phyloP scores from a whole-genome alignment of 2,797 vertebrate genomes.

The Sebastes minor region DNA sequence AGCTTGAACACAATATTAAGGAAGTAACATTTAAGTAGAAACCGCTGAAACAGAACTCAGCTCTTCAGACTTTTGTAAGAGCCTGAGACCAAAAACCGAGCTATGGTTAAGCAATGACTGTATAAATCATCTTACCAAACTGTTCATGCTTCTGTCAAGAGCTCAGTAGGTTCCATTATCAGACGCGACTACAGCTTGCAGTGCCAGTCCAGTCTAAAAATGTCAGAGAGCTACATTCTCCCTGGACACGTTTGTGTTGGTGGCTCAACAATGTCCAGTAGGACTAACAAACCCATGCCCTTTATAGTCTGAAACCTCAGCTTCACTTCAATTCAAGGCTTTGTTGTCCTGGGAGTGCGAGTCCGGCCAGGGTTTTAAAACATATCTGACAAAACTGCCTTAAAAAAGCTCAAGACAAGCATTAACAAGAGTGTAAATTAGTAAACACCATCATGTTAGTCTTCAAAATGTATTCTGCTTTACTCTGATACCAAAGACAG shows the following conservation, averaged over 20 bases:
- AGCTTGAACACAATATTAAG: not conserved
- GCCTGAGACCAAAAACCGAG: not conserved
- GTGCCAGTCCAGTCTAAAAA: constrained; percentile 73
- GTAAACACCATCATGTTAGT: not conserved
- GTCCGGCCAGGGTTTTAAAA: not conserved
- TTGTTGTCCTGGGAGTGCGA: not conserved
- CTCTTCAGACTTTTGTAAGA: not conserved
- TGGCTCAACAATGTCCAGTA: constrained; percentile 69
- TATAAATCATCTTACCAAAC: constrained; percentile 61
- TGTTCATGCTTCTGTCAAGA: constrained; percentile 48
- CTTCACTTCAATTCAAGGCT: constrained; percentile 3
- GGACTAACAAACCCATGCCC: constrained; percentile 63
- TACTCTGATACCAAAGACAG: not conserved
- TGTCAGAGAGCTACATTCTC: constrained; percentile 74
- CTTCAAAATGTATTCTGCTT: not conserved
- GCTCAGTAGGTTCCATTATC: constrained; percentile 68
- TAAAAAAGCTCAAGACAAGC: not conserved
- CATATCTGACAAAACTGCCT: not conserved
- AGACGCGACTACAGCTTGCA: constrained; percentile 53
- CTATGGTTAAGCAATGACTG: not conserved
- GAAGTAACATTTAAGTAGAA: not conserved
- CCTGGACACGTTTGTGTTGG: constrained; percentile 62
- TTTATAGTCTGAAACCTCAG: constrained; percentile 44
- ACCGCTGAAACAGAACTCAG: not conserved
- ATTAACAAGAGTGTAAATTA: not conserved